phyloP scores from a whole-genome alignment of 1,140 invertebrate genomes.

The Pomacea maculata region DNA sequence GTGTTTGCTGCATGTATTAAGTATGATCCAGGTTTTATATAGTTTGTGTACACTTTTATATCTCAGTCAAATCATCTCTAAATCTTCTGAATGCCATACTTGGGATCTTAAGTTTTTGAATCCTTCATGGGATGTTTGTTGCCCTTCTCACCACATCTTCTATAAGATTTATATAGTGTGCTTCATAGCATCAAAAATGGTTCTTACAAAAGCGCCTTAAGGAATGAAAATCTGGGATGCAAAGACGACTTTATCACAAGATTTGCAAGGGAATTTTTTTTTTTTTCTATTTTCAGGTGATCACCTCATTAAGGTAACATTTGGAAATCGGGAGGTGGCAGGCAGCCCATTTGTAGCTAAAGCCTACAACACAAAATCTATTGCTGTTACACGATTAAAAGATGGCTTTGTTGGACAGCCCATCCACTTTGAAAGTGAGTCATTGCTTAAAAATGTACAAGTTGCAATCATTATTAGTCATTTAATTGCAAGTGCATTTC shows the following conservation, averaged over 20 bases:
- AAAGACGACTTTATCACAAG: conserved; percentile 82
- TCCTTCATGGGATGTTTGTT: not conserved
- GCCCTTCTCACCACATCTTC: too few relatives aligned
- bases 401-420: conserved; percentile 88
- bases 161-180: too few relatives aligned
- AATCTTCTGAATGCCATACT: not conserved
- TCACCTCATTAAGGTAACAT: conserved; percentile 88
- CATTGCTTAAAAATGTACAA: not conserved
- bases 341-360: conserved; percentile 93
- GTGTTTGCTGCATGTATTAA: too few relatives aligned
- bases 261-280: conserved; percentile 76
- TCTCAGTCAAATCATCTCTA: too few relatives aligned
- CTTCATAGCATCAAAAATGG: too few relatives aligned
- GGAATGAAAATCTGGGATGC: too few relatives aligned
- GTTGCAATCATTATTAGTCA: conserved; percentile 2
- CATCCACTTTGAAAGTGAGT: conserved; percentile 89
- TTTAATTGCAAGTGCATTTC: not conserved
- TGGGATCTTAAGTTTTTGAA: not conserved
- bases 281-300: conserved; percentile 69
- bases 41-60: too few relatives aligned
- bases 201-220: too few relatives aligned
- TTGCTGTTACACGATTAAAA: conserved; percentile 82
- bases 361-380: conserved; percentile 88
- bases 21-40: too few relatives aligned
- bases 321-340: conserved; percentile 86